These are phyloP conservation scores for Portevinia maculata DNA, from an alignment of 2,888 invertebrate species.

Conservation along the genomic window DNA sequence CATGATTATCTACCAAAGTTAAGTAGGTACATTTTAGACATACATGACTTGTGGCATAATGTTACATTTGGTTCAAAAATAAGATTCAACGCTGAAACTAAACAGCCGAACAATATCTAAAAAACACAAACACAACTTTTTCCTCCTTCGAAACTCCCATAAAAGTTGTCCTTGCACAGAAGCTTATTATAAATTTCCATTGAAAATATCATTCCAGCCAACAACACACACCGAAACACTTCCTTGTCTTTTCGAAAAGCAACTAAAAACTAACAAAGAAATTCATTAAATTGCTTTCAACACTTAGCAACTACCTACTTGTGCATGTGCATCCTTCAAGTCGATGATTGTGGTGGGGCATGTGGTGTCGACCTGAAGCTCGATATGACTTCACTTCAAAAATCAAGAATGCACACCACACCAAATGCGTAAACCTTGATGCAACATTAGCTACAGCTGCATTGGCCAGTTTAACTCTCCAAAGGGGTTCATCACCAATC, in stretches of 20 bases:
- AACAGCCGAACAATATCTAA: too few species aligned
- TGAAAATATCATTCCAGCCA: conserved; percentile 36
- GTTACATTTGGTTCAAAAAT: too few species aligned
- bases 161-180: conserved; percentile 76
- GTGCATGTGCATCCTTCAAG: conserved; percentile 28
- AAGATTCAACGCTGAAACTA: too few species aligned
- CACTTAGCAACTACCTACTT: conserved; percentile 16
- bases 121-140: not conserved
- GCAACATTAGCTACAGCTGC: not conserved
- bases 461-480: not conserved
- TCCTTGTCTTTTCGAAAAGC: not conserved
- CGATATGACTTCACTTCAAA: conserved; percentile 4
- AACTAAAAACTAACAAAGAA: not conserved
- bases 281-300: conserved; percentile 73
- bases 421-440: conserved; percentile 28
- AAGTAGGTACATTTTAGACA: too few species aligned
- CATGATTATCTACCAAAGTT: too few species aligned
- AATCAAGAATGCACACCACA: conserved; percentile 9
- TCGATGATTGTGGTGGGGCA: not conserved
- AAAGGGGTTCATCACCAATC: conserved; percentile 22
- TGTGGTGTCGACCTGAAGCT: not conserved
- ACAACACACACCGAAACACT: conserved; percentile 24
- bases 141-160: conserved; percentile 78
- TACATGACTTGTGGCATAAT: too few species aligned
- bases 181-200: conserved; percentile 38